Percentiles rank a stretch among this genome's conserved stretches.
Conservation (phyloP, 2,113 vertebrate genomes). For the Gracilinanus agilis region DNA sequence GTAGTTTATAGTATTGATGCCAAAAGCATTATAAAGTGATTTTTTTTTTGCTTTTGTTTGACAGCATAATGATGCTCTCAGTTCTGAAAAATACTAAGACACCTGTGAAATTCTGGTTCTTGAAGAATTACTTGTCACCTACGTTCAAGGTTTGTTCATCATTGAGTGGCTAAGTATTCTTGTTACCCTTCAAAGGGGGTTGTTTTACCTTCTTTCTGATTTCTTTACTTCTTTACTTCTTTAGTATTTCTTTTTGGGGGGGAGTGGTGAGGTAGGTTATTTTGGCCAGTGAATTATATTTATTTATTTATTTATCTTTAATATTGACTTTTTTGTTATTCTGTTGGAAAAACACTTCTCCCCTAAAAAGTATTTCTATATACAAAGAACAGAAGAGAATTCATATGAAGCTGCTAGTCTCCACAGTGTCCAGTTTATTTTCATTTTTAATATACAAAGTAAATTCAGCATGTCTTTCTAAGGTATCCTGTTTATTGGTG, state of each 20-base stretch:
- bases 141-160: slow-evolving; percentile 94
- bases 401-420: neutral
- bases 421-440: neutral
- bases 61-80: slow-evolving; percentile 99
- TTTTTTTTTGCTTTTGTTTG: slow-evolving; percentile 63
- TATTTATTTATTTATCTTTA: neutral
- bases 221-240: slow-evolving; percentile 28
- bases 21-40: slow-evolving; percentile 47
- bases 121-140: slow-evolving; percentile 99
- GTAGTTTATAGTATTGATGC: slow-evolving; percentile 42
- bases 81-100: slow-evolving; percentile 98
- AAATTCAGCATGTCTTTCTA: neutral
- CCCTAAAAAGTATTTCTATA: neutral
- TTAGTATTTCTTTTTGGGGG: neutral
- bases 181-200: neutral
- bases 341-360: neutral
- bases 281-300: neutral
- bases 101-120: slow-evolving; percentile 99
- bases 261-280: neutral
- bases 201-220: slow-evolving; percentile 7
- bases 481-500: neutral
- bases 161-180: slow-evolving; percentile 29
- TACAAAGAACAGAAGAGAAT: neutral
- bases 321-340: neutral
- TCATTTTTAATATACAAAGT: neutral